A percentile compares a stretch with the other conserved stretches of the same genome.
Conservation (phyloP, 2,113 vertebrate genomes). For the Arenaria interpres region DNA sequence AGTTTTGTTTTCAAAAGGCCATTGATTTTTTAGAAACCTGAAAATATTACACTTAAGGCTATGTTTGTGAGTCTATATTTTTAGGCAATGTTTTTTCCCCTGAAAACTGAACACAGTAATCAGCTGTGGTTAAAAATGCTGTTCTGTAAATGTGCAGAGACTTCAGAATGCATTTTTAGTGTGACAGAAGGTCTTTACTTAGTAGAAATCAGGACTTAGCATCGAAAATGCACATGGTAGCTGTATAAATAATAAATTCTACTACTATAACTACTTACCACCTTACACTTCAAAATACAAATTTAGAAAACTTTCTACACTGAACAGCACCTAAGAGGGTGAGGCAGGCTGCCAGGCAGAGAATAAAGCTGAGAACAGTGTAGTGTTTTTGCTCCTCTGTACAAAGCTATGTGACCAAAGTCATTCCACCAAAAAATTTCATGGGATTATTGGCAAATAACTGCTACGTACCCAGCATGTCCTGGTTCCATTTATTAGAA, state of each 20-base stretch:
- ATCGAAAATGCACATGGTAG: conserved; percentile 11
- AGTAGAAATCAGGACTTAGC: conserved; percentile 20
- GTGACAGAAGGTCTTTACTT: conserved; percentile 48
- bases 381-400: not conserved
- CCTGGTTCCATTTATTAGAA: not conserved
- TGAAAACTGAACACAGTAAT: not conserved
- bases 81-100: not conserved
- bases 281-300: conserved; percentile 2
- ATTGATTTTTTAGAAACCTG: conserved; percentile 1
- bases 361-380: not conserved
- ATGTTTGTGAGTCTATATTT: conserved; percentile 17
- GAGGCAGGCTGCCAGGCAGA: not conserved
- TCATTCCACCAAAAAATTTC: not conserved
- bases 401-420: not conserved
- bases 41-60: conserved; percentile 13
- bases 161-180: conserved; percentile 53
- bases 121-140: conserved; percentile 45
- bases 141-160: conserved; percentile 45
- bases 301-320: not conserved
- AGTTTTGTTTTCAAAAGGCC: not conserved
- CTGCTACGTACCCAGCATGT: not conserved
- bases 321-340: conserved; percentile 1
- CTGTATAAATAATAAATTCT: conserved; percentile 63
- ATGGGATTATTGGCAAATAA: not conserved
- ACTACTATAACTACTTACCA: conserved; percentile 31